Evolutionary conservation across 1,140 invertebrate genomes (phyloP), one percentile per base, ranked within the genome.

Genomic region (Amyelois transitella): DNA sequence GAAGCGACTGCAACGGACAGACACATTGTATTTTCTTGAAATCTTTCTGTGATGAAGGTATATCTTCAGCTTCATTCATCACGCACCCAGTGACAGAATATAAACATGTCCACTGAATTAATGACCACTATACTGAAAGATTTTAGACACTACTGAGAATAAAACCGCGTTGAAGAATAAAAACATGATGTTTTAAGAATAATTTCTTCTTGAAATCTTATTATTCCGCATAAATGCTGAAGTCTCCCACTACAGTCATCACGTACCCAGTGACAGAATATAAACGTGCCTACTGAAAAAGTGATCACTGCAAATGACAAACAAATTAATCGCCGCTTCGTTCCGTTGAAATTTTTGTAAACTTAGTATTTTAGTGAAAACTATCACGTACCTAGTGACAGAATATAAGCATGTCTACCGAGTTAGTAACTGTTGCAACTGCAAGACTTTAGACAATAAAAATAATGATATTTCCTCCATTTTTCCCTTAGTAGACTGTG

Each of bases 261-360:
- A 55, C 22, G 18, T 18, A 43, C 43, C 43, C 43, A 43, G 43
- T 43, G 43, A 43, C 43, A 43, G 43, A 43, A 43, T 43, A 17
- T 4, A 22, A 44, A 67, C 57, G 58, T 74, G 64, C 61, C 61
- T 50, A 72, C 58, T 67, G 62, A 61, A 45, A 18, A 8, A 47
- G 24, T 66, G 59, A 68, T 8, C 47, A 50, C 61, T 48, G 14
- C 24, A 22, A 43, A 12, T 43, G 18, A 24, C 18, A 52, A 22
- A 49, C 32, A 47, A 12, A 52, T 3, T 3, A 7, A 3, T 21
- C 28, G 8, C 17, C 22, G 22, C 8, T 24, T 24, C 3, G 22
- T 24, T 3, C 8, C 3, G 22, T 24, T 5, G 22, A 24, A 5
- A 24, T 24, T 3, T 8, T 5, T 24, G 22, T 28, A 28, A 12